These are phyloP conservation scores for Pontoporia blainvillei DNA, from an alignment of 2,113 vertebrate species.

Conservation along the genomic window DNA sequence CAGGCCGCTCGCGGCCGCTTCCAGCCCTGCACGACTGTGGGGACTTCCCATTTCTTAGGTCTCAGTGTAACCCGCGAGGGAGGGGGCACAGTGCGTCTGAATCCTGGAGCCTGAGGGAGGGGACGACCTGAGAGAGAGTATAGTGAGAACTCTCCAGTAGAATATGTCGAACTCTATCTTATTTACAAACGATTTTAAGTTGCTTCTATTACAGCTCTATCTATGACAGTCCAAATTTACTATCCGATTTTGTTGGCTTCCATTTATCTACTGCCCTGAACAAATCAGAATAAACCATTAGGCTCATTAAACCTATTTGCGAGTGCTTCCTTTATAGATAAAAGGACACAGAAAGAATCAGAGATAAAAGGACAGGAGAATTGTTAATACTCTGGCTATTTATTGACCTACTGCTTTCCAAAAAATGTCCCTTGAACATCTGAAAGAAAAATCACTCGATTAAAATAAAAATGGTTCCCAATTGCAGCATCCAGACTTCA, in stretches of 20 bases:
- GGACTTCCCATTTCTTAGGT: not conserved
- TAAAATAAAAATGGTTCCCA: no score
- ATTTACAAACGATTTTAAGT: not conserved
- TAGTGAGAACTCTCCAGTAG: not conserved
- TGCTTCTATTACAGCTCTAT: not conserved
- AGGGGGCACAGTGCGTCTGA: rapidly evolving
- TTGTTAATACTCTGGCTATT: not conserved
- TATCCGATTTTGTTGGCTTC: not conserved
- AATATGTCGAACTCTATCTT: not conserved
- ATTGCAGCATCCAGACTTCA: not conserved
- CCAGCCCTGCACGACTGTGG: rapidly evolving
- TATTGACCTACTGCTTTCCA: not conserved
- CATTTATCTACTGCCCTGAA: not conserved
- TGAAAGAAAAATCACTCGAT: not conserved
- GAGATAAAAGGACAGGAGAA: not conserved
- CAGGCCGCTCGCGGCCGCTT: not conserved
- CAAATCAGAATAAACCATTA: not conserved
- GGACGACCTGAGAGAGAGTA: not conserved
- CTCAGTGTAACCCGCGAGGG: not conserved
- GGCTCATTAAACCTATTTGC: not conserved
- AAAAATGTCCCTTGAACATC: not conserved
- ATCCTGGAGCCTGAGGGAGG: not conserved
- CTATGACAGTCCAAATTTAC: not conserved
- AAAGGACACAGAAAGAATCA: not conserved
- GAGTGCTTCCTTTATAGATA: not conserved